phyloP scores from a whole-genome alignment of 2,888 invertebrate genomes.

The Diarsia brunnea region DNA sequence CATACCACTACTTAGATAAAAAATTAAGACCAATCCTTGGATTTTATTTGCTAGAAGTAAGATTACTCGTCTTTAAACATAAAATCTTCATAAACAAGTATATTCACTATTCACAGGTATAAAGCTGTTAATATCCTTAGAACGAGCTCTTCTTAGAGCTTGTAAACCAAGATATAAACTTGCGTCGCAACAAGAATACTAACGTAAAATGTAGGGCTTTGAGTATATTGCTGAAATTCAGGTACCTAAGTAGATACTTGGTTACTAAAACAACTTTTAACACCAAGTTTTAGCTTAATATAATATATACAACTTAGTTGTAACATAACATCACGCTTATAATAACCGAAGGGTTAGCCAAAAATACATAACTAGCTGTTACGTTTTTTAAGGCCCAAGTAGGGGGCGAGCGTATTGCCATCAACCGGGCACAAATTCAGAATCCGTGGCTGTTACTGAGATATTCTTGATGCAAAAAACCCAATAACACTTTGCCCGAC shows the following conservation, averaged over 20 bases:
- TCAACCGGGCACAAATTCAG: too few relatives aligned
- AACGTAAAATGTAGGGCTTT: constrained; percentile 9
- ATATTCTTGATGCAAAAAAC: neutral
- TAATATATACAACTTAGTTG: too few relatives aligned
- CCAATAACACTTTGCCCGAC: neutral
- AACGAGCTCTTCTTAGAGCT: constrained; percentile 29
- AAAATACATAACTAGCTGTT: too few relatives aligned
- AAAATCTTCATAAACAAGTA: constrained; percentile 24
- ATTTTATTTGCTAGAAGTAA: neutral
- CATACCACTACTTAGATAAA: neutral
- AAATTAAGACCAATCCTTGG: neutral
- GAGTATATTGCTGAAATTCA: constrained; percentile 14
- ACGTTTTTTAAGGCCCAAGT: too few relatives aligned
- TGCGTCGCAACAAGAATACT: constrained; percentile 20
- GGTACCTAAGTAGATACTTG: neutral
- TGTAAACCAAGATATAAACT: constrained; percentile 29
- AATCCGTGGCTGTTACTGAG: too few relatives aligned
- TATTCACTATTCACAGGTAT: constrained; percentile 10
- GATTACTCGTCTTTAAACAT: neutral
- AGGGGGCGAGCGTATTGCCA: too few relatives aligned
- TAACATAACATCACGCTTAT: too few relatives aligned
- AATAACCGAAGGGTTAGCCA: too few relatives aligned
- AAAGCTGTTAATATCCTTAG: constrained; percentile 1
- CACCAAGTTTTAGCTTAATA: too few relatives aligned
- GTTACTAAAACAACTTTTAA: neutral